phyloP scores from a whole-genome alignment of 1,140 invertebrate genomes.

The Magallana angulata region DNA sequence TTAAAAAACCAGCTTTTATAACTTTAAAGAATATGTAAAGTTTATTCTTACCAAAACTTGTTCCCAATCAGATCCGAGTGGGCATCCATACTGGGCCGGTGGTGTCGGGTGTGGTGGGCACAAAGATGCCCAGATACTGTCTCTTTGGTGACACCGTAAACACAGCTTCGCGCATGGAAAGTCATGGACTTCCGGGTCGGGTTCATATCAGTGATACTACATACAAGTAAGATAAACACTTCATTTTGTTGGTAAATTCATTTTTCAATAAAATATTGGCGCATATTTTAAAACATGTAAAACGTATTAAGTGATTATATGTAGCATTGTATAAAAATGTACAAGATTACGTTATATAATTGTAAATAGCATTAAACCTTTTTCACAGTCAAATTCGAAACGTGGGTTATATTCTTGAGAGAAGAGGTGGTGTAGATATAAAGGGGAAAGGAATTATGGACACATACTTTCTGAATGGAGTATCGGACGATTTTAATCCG shows the following conservation, averaged over 20 bases:
- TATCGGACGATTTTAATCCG: background rate
- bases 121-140: conserved; percentile 73
- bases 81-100: conserved; percentile 88
- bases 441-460: conserved; percentile 78
- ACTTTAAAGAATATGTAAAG: no score
- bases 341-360: no score
- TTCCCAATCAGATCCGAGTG: conserved; percentile 86
- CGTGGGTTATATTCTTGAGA: conserved; percentile 53
- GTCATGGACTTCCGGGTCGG: conserved; percentile 67
- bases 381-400: background rate
- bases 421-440: conserved; percentile 62
- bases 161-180: conserved; percentile 74
- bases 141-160: conserved; percentile 76
- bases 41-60: no score
- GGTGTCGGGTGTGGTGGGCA: conserved; percentile 74
- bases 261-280: background rate
- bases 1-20: no score
- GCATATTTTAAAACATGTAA: no score
- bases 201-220: conserved; percentile 67
- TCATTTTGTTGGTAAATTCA: background rate
- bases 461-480: conserved; percentile 75
- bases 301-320: no score
- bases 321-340: no score
- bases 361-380: background rate
- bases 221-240: conserved; percentile 56